A percentile compares a stretch with the other conserved stretches of the same genome.
phyloP scores from a whole-genome alignment of 2,888 invertebrate genomes.

The Zelleria hepariella region DNA sequence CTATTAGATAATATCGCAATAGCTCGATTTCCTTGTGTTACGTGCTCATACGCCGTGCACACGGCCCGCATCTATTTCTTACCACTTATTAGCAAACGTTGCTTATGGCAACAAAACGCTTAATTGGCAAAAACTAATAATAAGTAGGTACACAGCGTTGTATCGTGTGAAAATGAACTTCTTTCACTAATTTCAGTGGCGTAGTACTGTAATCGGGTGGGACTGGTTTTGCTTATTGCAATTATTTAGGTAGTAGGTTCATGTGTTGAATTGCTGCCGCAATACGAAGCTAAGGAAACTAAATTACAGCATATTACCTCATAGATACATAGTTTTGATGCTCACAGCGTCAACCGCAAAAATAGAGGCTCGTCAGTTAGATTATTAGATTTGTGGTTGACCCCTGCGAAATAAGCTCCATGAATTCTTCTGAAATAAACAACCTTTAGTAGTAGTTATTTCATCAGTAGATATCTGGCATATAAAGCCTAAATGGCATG shows the following conservation, averaged over 20 bases:
- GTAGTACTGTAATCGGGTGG: background rate
- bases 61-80: slow-evolving; percentile 22
- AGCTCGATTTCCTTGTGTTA: slow-evolving; percentile 51
- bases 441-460: slow-evolving; percentile 60
- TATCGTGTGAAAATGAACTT: background rate
- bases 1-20: slow-evolving; percentile 46
- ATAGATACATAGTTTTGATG: background rate
- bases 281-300: too few species aligned
- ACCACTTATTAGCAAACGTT: slow-evolving; percentile 31
- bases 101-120: slow-evolving; percentile 22
- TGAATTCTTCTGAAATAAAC: too few species aligned
- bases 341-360: background rate
- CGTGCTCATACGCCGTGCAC: slow-evolving; percentile 30
- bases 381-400: background rate
- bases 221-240: background rate
- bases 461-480: slow-evolving; percentile 43
- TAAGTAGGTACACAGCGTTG: background rate
- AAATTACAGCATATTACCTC: too few species aligned
- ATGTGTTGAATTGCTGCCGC: too few species aligned
- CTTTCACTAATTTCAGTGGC: background rate
- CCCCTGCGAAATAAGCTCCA: background rate
- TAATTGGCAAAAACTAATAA: slow-evolving; percentile 20
- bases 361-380: background rate
- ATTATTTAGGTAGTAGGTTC: background rate
- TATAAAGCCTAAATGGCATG: slow-evolving; percentile 60